Conservation (phyloP, 2,797 vertebrate species). For the Diglossa cyanea region DNA sequence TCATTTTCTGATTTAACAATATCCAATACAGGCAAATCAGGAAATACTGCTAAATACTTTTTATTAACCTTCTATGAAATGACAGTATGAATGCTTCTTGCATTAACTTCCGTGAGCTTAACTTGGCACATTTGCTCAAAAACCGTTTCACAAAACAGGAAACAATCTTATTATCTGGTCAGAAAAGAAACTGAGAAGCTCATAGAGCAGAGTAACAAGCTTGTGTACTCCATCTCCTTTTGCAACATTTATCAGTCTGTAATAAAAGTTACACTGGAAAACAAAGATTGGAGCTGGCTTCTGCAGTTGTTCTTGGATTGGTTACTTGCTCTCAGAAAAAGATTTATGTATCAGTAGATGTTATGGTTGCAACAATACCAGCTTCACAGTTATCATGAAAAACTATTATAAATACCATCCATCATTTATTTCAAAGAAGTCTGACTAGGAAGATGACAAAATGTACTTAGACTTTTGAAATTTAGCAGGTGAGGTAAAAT, state of each 20-base stretch:
- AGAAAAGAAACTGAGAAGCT: not conserved
- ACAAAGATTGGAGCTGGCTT: not conserved
- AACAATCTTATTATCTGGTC: not conserved
- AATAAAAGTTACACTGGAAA: slow-evolving; percentile 17
- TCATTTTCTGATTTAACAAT: not conserved
- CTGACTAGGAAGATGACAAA: not conserved
- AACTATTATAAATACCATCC: not conserved
- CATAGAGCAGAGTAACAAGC: not conserved
- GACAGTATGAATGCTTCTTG: not conserved
- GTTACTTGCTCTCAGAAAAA: not conserved
- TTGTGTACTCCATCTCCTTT: not conserved
- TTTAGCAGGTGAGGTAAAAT: not conserved
- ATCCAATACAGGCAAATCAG: not conserved
- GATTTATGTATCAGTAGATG: not conserved
- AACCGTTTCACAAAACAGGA: not conserved
- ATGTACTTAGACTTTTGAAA: not conserved
- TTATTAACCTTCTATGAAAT: not conserved
- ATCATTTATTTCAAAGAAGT: not conserved
- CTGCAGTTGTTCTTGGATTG: not conserved
- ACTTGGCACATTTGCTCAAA: not conserved
- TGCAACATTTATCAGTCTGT: not conserved
- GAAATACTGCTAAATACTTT: not conserved
- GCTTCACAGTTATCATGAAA: not conserved
- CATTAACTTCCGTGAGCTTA: not conserved
- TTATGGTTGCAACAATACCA: not conserved